Evolutionary conservation across 2,888 invertebrate species (phyloP).

Genomic region (Stenichneumon culpator): DNA sequence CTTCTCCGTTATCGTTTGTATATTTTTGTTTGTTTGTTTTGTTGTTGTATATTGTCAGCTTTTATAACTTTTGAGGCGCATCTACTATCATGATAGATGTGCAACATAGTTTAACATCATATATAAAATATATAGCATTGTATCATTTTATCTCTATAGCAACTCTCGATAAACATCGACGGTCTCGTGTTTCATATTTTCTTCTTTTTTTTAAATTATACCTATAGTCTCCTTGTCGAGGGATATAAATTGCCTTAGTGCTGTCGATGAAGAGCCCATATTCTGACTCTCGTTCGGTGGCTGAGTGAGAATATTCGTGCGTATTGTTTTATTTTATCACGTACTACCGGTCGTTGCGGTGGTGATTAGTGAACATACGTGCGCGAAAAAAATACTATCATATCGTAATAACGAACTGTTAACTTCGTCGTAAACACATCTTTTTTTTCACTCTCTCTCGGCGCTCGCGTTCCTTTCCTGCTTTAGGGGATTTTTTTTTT

Average conservation of each 20-base stretch:
- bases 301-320: constrained; percentile 24
- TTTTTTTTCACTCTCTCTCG: constrained; percentile 56
- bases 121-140: constrained; percentile 53
- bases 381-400: constrained; percentile 61
- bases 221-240: constrained; percentile 38
- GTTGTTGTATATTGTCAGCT: not conserved
- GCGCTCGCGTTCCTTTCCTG: constrained; percentile 41
- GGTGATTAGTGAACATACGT: constrained; percentile 61
- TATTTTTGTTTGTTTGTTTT: constrained; percentile 5
- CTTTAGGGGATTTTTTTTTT: constrained; percentile 23
- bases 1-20: not conserved
- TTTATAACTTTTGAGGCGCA: constrained; percentile 70
- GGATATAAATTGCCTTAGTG: constrained; percentile 60
- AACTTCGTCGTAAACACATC: constrained; percentile 67
- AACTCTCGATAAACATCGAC: constrained; percentile 34
- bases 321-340: constrained; percentile 41
- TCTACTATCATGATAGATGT: constrained; percentile 59
- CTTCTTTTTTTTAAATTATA: constrained; percentile 9
- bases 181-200: constrained; percentile 27
- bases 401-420: constrained; percentile 55
- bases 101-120: constrained; percentile 62
- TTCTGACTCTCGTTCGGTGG: constrained; percentile 10
- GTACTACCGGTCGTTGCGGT: constrained; percentile 54
- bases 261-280: constrained; percentile 27
- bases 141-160: constrained; percentile 38